Conservation (phyloP, 2,797 vertebrate genomes). For the Crocodylus rhombifer region DNA sequence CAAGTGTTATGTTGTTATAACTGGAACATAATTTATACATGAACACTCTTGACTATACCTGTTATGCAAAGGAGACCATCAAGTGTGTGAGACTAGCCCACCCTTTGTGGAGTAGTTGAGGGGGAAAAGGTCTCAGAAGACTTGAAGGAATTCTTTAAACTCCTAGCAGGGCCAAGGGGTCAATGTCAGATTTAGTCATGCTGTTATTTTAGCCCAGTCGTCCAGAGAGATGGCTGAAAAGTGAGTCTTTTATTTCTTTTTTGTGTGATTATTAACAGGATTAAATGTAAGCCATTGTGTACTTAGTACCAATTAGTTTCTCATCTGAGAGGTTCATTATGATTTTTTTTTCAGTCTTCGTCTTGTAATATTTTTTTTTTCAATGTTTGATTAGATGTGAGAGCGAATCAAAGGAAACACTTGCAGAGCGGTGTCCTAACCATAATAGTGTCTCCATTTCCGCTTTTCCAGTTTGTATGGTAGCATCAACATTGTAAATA, state of each 20-base stretch:
- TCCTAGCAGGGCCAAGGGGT: constrained; percentile 79
- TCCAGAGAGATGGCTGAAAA: constrained; percentile 82
- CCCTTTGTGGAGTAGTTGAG: constrained; percentile 70
- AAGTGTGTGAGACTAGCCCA: constrained; percentile 69
- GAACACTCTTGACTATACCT: constrained; percentile 63
- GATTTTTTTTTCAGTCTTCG: constrained; percentile 64
- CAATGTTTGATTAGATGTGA: constrained; percentile 58
- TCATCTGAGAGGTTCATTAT: constrained; percentile 74
- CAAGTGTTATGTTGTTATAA: neutral
- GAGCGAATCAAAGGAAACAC: constrained; percentile 24
- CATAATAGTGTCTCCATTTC: neutral
- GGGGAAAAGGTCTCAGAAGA: constrained; percentile 69
- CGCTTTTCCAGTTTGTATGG: neutral
- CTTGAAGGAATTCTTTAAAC: constrained; percentile 80
- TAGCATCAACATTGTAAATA: accelerated
- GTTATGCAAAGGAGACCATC: constrained; percentile 68
- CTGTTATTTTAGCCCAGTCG: constrained; percentile 82
- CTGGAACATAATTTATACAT: constrained; percentile 17
- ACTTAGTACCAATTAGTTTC: constrained; percentile 75
- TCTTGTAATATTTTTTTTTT: constrained; percentile 70
- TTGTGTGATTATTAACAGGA: constrained; percentile 81
- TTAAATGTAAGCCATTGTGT: constrained; percentile 76
- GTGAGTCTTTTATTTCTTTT: constrained; percentile 82
- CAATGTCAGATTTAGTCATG: constrained; percentile 82
- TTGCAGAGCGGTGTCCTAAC: constrained; percentile 31